phyloP scores from a whole-genome alignment of 2,797 vertebrate species.

The Sebastes matsubarae region DNA sequence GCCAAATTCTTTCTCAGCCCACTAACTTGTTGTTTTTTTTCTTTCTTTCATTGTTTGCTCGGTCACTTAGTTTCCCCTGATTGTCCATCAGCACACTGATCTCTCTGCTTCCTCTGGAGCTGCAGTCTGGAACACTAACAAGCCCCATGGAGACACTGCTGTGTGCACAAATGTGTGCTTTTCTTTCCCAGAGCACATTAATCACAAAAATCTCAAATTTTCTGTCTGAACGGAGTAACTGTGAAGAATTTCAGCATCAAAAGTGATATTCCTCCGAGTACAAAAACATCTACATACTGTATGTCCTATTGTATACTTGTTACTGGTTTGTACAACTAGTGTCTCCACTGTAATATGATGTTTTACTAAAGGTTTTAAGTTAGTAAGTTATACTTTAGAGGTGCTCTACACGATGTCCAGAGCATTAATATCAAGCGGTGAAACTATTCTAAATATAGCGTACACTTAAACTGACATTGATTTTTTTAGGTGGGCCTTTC shows the following conservation, averaged over 20 bases:
- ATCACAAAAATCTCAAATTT: not conserved
- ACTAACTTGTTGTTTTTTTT: not conserved
- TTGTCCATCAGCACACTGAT: conserved; percentile 14
- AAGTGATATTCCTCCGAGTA: not conserved
- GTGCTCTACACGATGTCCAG: too few relatives aligned
- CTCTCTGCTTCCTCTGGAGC: conserved; percentile 17
- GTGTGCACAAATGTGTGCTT: not conserved
- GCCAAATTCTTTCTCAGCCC: conserved; percentile 1
- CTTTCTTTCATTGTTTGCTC: not conserved
- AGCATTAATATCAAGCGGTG: too few relatives aligned
- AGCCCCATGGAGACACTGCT: conserved; percentile 10
- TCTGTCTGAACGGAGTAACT: not conserved
- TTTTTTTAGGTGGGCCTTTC: too few relatives aligned
- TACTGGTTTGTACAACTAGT: too few relatives aligned
- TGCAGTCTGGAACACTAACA: conserved; percentile 12
- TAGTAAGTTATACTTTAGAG: not conserved
- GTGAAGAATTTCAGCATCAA: not conserved
- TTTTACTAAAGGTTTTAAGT: not conserved
- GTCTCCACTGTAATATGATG: too few relatives aligned
- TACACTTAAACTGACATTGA: too few relatives aligned
- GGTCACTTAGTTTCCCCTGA: conserved; percentile 12
- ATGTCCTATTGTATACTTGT: too few relatives aligned
- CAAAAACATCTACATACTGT: not conserved
- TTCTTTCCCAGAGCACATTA: not conserved
- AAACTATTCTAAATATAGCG: too few relatives aligned